A percentile compares a stretch with the other conserved stretches of the same genome.
Conservation (phyloP, 2,113 vertebrate species). For the Laticauda laticaudata region DNA sequence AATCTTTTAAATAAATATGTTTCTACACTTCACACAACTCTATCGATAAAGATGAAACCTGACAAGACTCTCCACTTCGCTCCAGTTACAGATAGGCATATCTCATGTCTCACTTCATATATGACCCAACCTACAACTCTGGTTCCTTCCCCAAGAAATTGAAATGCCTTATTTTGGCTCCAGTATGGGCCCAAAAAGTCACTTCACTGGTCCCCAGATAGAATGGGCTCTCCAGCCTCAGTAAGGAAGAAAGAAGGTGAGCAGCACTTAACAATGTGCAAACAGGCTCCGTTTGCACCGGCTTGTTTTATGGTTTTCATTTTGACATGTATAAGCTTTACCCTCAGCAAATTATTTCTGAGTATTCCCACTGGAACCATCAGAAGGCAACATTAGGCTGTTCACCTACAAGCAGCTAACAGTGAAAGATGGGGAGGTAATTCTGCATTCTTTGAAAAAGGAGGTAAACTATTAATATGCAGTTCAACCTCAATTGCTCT, state of each 20-base stretch:
- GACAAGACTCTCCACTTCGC: not conserved
- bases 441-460: not conserved
- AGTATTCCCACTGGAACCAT: not conserved
- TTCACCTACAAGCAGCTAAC: not conserved
- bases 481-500: not conserved
- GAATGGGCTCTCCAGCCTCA: not conserved
- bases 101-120: not conserved
- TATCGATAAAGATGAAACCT: constrained; percentile 28
- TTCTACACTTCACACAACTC: not conserved
- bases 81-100: accelerated
- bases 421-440: not conserved
- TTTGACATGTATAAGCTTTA: not conserved
- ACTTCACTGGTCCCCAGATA: not conserved
- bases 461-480: not conserved
- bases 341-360: not conserved
- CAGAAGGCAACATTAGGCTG: not conserved
- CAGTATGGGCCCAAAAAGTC: not conserved
- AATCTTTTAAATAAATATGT: not conserved
- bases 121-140: not conserved
- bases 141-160: not conserved
- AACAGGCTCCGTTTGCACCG: not conserved
- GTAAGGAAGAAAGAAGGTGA: constrained; percentile 20
- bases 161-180: not conserved
- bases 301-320: not conserved
- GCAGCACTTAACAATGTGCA: not conserved